Base-by-base conservation (phyloP, 2,888 invertebrate genomes). In the Drosophila monieri region DNA sequence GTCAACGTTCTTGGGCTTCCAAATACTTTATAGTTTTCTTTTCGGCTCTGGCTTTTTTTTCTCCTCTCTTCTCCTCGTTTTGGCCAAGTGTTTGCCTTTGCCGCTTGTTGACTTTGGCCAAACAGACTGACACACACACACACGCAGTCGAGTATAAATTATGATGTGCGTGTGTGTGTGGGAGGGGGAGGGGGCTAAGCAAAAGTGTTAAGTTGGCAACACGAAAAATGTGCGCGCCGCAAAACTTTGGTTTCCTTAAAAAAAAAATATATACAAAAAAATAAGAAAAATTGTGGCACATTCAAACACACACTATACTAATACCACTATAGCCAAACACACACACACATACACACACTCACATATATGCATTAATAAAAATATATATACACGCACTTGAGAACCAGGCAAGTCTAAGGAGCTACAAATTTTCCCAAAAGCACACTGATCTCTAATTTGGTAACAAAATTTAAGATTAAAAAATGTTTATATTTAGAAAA, bases 191-290 rank as follows among this genome's bases (percentile, higher is more conserved):
- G 61, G 58, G 66, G 70, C 85, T 74, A 59, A 80, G 87, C 66
- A 78, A 81, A 81, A 87, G 87, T 81, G 87, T 81, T 81, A 81
- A 80, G 86, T 86, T 84, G 80, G 80, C 85, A 80, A 86, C 86
- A 80, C 75, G 78, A 80, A 85, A 85, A 80, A 76, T 81, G 71
- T 71, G 74, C 74, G 84, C 78, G 59, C 80, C 86, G 65, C 80
- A 85, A 80, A 86, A 69, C 85, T 86, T 86, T 75, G 80, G 85
- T 72, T 86, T 68, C 54, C 72, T 66, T 52, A 18, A 35, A 62
- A 68, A 53, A 62, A 39, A 61, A 68, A 68, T n/a, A 51, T n/a
- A 30, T 43, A 18, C 18, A 48, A 43, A 12, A 12, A 14, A 10
- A 15, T 32, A 30, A 48, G 23, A 55, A 23, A 47, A 39, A 46